Evolutionary conservation across 92 coral and sea anemone species (phyloP).

Genomic region (Metridium senile): DNA sequence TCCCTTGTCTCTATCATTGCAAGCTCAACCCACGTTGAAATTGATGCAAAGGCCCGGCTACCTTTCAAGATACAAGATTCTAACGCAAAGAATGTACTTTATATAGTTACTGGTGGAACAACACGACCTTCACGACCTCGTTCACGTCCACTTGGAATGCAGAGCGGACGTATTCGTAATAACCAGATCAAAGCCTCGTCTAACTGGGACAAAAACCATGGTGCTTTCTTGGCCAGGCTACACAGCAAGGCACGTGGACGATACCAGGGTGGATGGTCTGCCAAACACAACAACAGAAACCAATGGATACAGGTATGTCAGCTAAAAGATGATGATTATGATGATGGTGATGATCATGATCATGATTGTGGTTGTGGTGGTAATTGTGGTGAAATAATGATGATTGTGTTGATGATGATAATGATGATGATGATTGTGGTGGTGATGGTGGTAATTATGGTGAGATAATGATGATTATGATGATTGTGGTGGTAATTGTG

Average conservation of each 20-base stretch:
- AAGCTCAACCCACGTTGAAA: no score
- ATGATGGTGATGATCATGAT: background rate
- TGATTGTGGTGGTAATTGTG: no score
- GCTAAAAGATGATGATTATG: background rate
- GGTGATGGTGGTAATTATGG: no score
- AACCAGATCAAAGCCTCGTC: conserved; percentile 64
- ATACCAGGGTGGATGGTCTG: conserved; percentile 70
- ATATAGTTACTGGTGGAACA: background rate
- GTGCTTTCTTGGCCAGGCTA: conserved; percentile 58
- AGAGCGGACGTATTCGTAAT: conserved; percentile 67
- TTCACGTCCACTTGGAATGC: conserved; percentile 66
- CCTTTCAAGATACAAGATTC: no score
- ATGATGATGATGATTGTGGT: no score
- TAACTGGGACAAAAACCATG: conserved; percentile 56
- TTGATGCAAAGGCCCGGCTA: no score
- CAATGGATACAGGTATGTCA: conserved; percentile 65
- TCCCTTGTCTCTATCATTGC: no score
- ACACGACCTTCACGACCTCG: conserved; percentile 2
- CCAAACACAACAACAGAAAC: conserved; percentile 60
- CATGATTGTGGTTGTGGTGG: no score
- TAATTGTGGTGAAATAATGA: no score
- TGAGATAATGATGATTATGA: no score
- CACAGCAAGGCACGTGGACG: conserved; percentile 43
- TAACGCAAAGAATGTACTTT: no score
- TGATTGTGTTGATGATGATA: no score